These are phyloP conservation scores for Ambastaia sidthimunki DNA, from an alignment of 2,797 vertebrate species.

Conservation along the genomic window DNA sequence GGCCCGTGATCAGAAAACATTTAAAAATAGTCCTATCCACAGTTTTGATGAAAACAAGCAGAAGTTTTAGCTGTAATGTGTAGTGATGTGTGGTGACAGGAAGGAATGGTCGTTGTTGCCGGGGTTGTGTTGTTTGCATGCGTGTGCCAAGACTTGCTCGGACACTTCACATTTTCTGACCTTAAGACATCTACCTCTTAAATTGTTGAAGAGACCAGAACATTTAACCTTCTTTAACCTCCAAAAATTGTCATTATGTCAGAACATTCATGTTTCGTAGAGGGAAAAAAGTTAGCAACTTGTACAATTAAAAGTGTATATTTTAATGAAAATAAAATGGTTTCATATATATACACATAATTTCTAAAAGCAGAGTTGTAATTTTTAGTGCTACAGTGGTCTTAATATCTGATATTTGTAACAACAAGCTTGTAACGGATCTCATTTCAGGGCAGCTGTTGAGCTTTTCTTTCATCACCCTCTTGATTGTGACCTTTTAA, in stretches of 20 bases:
- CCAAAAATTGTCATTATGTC: not conserved
- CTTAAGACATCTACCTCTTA: not conserved
- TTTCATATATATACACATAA: too few relatives aligned
- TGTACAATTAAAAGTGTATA: not conserved
- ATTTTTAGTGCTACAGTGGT: not conserved
- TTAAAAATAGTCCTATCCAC: not conserved
- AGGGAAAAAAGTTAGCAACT: not conserved
- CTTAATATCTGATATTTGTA: not conserved
- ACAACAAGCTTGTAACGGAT: constrained; percentile 4
- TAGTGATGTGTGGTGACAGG: constrained; percentile 3
- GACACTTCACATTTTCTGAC: constrained; percentile 7
- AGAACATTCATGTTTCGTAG: not conserved
- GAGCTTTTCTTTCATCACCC: constrained; percentile 28
- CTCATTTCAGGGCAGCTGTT: constrained; percentile 19
- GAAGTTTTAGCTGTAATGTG: not conserved
- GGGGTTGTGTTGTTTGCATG: constrained; percentile 10
- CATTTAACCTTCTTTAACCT: constrained; percentile 1
- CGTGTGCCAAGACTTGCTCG: not conserved
- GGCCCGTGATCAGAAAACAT: not conserved
- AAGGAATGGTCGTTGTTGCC: constrained; percentile 16
- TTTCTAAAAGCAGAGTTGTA: not conserved
- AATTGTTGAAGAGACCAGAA: too few relatives aligned
- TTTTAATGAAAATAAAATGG: not conserved
- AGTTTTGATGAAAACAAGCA: not conserved
- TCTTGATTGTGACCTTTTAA: constrained; percentile 26